Evolutionary conservation across 2,888 invertebrate species (phyloP).

Genomic region (Lymantria dispar): DNA sequence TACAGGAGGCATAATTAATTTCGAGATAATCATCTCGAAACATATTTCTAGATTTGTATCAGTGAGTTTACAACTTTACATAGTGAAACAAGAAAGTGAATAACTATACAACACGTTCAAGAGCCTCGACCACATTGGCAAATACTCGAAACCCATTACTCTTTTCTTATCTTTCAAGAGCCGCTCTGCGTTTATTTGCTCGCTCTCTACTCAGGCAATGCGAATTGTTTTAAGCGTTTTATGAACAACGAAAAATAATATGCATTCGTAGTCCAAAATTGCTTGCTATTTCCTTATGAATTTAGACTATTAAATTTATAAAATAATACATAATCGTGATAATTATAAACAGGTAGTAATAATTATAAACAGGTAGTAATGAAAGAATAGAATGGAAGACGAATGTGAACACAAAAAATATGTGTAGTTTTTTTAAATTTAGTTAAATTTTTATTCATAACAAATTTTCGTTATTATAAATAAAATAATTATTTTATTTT

Average conservation of each 20-base stretch:
- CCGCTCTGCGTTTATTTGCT: constrained; percentile 19
- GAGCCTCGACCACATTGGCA: constrained; percentile 15
- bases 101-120: constrained; percentile 17
- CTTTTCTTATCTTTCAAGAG: constrained; percentile 20
- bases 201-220: constrained; percentile 13
- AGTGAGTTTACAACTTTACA: constrained; percentile 12
- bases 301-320: constrained; percentile 7
- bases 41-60: too few species aligned
- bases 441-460: too few species aligned
- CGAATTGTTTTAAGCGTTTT: constrained; percentile 13
- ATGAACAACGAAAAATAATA: constrained; percentile 1
- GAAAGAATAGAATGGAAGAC: too few species aligned
- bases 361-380: too few species aligned
- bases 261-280: not conserved
- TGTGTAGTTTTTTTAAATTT: too few species aligned
- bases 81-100: constrained; percentile 14
- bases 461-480: too few species aligned
- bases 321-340: not conserved
- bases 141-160: constrained; percentile 30
- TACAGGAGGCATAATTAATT: too few species aligned
- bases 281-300: constrained; percentile 15
- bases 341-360: constrained; percentile 9
- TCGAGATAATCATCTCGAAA: too few species aligned
- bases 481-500: too few species aligned
- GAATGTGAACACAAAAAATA: too few species aligned